Evolutionary conservation across 2,888 invertebrate genomes (phyloP), one percentile per base, ranked within the genome.

Genomic region (Rutpela maculata): DNA sequence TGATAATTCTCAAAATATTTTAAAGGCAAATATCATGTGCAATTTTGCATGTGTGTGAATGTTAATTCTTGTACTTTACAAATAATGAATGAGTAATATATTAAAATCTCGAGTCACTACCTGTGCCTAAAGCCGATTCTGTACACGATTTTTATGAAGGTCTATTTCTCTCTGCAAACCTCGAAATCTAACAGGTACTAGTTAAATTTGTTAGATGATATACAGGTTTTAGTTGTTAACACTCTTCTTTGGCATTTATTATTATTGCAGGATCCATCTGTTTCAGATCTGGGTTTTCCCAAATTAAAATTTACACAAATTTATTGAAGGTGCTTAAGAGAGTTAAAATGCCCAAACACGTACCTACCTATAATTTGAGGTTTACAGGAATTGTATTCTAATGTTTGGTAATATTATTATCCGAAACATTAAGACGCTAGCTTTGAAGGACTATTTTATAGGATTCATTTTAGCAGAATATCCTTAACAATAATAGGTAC

Each of bases 131-230:
- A 2, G 50, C 50, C 50, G 50, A 7, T 6, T 6, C 50, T 50
- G 59, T 12, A 55, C 12, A 56, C 26, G 12, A 26, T 56, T 50
- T 67, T 67, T 67, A 56, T 67, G 17, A 55, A 4, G 59, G 19
- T 12, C 15, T 43, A 43, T 65, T 67, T 56, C 56, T 56, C 26
- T 9, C 38, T 38, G 35, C 43, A 62, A 68, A 56, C 18, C 35
- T 69, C 65, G 57, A 69, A 75, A 74, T 74, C 11, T 74, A 60
- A 75, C 69, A 75, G 69, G 74, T 68, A 74, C 65, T 57, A 63
- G 70, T 63, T 57, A 56, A 69, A 77, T 77, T 67, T 38, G 68
- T 60, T 66, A n/a, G 56, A 10, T 17, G 56, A 12, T 38, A 70
- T 56, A 70, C 19, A 70, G 62, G 59, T 59, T 15, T 43, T 10